These are phyloP conservation scores for Ploceus nigricollis DNA, from an alignment of 2,113 vertebrate genomes.

Conservation along the genomic window DNA sequence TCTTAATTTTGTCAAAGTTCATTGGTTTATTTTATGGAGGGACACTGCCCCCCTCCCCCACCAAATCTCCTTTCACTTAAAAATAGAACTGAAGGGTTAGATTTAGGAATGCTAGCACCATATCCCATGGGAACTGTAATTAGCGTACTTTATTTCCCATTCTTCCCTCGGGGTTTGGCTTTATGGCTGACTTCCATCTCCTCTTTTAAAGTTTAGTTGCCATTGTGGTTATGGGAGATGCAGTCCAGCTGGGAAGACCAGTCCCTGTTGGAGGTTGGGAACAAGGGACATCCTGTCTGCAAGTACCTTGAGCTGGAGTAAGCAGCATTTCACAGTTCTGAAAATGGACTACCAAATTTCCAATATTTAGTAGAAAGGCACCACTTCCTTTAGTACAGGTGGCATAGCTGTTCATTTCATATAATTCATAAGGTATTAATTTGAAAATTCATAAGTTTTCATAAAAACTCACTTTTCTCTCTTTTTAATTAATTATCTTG, in stretches of 20 bases:
- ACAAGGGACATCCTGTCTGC: background rate
- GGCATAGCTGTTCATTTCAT: background rate
- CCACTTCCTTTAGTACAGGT: background rate
- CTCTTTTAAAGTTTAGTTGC: background rate
- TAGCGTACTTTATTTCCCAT: background rate
- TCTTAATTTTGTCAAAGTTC: background rate
- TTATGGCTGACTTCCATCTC: background rate
- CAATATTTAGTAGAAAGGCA: background rate
- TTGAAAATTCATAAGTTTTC: background rate
- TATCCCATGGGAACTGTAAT: background rate
- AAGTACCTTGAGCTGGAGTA: background rate
- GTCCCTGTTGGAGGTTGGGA: background rate
- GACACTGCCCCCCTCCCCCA: fast-evolving
- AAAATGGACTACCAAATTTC: background rate
- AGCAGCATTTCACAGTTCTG: background rate
- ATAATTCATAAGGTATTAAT: background rate
- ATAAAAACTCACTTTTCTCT: background rate
- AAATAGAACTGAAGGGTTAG: background rate
- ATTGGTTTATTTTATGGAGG: background rate
- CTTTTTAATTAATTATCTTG: background rate
- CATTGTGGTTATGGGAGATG: background rate
- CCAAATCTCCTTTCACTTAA: background rate
- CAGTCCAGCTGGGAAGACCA: background rate
- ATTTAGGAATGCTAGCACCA: background rate
- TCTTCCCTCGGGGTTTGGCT: background rate